Percentiles rank a stretch among this genome's conserved stretches.
Conservation (phyloP, 2,888 invertebrate species). For the Cybosia mesomella region DNA sequence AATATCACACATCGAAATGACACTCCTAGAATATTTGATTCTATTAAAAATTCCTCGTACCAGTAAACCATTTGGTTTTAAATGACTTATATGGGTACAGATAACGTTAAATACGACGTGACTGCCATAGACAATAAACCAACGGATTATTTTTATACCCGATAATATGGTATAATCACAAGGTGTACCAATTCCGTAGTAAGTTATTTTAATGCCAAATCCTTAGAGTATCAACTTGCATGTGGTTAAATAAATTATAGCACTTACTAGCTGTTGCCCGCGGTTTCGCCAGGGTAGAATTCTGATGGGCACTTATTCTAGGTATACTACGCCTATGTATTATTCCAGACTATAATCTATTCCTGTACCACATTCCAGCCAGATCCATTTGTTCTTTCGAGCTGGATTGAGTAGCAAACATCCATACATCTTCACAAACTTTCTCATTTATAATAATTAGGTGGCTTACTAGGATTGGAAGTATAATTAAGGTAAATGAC, state of each 20-base stretch:
- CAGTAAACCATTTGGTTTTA: conserved; percentile 12
- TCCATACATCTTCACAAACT: too few species aligned
- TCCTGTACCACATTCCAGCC: too few species aligned
- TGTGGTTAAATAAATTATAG: background rate
- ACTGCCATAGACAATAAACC: conserved; percentile 37
- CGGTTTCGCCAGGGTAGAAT: too few species aligned
- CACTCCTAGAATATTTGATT: background rate
- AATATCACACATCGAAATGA: background rate
- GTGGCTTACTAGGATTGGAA: too few species aligned
- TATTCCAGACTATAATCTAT: too few species aligned
- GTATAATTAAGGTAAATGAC: too few species aligned
- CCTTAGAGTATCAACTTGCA: background rate
- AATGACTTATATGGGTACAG: conserved; percentile 49
- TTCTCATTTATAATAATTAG: too few species aligned
- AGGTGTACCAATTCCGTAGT: background rate
- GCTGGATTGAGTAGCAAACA: too few species aligned
- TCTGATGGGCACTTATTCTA: too few species aligned
- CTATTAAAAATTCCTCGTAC: conserved; percentile 4
- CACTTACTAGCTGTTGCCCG: too few species aligned
- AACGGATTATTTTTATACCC: conserved; percentile 32
- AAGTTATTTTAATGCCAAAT: background rate
- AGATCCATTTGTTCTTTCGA: too few species aligned
- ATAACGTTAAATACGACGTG: conserved; percentile 49
- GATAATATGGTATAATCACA: conserved; percentile 14
- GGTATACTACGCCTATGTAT: too few species aligned